phyloP scores from a whole-genome alignment of 2,888 invertebrate genomes.

The Synanthedon myopaeformis region DNA sequence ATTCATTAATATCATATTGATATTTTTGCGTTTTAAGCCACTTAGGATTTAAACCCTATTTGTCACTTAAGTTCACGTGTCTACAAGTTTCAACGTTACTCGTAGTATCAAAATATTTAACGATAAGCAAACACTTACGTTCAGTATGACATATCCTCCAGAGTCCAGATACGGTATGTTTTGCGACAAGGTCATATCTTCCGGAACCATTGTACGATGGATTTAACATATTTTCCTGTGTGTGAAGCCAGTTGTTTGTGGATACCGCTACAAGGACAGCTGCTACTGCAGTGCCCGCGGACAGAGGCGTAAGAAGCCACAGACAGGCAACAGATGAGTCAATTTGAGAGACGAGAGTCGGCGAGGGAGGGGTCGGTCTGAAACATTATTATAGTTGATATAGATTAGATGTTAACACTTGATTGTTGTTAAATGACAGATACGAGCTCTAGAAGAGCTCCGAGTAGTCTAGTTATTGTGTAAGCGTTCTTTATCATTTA shows the following conservation, averaged over 20 bases:
- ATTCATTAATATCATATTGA: no score
- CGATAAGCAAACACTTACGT: slow-evolving; percentile 70
- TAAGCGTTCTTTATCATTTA: no score
- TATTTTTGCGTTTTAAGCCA: no score
- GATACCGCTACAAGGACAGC: slow-evolving; percentile 80
- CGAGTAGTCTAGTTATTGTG: no score
- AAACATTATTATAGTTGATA: slow-evolving; percentile 12
- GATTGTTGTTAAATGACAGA: no score
- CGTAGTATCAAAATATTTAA: slow-evolving; percentile 6
- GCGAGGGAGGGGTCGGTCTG: slow-evolving; percentile 61
- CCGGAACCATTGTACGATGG: slow-evolving; percentile 82
- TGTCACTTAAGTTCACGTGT: no score
- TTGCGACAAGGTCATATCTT: slow-evolving; percentile 76
- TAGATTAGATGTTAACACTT: no score
- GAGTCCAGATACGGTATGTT: slow-evolving; percentile 82
- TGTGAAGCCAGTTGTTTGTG: slow-evolving; percentile 88
- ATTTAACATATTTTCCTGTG: slow-evolving; percentile 87
- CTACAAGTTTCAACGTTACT: background rate
- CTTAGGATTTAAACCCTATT: no score
- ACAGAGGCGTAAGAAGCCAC: slow-evolving; percentile 74
- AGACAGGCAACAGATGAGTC: slow-evolving; percentile 73
- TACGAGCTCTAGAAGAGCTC: no score
- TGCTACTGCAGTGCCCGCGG: slow-evolving; percentile 78
- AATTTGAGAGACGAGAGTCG: slow-evolving; percentile 57
- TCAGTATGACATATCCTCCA: slow-evolving; percentile 85